phyloP scores from a whole-genome alignment of 2,888 invertebrate species.

The Drosophila anceps region DNA sequence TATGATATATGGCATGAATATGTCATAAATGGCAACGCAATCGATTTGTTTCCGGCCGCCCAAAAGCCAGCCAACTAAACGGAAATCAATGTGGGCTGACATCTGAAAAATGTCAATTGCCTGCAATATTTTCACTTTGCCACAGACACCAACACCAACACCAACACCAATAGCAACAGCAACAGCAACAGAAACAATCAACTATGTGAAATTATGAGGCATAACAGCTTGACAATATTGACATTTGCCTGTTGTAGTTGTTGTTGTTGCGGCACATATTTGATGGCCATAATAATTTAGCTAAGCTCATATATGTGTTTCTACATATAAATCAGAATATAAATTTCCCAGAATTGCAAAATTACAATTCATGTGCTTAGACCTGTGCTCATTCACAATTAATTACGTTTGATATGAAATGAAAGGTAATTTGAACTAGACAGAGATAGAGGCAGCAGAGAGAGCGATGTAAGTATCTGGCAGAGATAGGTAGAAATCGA shows the following conservation, averaged over 20 bases:
- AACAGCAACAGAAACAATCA: slow-evolving; percentile 9
- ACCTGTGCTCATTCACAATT: slow-evolving; percentile 5
- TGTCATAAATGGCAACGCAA: slow-evolving; percentile 57
- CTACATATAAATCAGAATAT: slow-evolving; percentile 30
- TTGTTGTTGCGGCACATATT: slow-evolving; percentile 27
- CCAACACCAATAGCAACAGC: slow-evolving; percentile 8
- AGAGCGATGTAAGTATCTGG: background rate
- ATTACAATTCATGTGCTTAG: slow-evolving; percentile 2
- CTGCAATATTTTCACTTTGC: slow-evolving; percentile 34
- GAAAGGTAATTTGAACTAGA: background rate
- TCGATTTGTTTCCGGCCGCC: slow-evolving; percentile 50
- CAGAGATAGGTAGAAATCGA: background rate
- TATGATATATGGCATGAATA: slow-evolving; percentile 55
- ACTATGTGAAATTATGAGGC: slow-evolving; percentile 32
- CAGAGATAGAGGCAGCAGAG: background rate
- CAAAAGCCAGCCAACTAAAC: slow-evolving; percentile 48
- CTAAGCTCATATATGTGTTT: slow-evolving; percentile 28
- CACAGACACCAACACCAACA: slow-evolving; percentile 29
- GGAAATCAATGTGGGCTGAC: slow-evolving; percentile 61
- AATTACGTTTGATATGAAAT: slow-evolving; percentile 2
- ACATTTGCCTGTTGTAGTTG: background rate
- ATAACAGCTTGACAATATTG: slow-evolving; percentile 47
- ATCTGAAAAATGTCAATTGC: slow-evolving; percentile 67
- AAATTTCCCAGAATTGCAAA: slow-evolving; percentile 7
- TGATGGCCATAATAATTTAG: slow-evolving; percentile 33